Evolutionary conservation across 64 coral and sea anemone species (phyloP), one percentile per base, ranked within the genome.

Genomic region (Catalaphyllia jardinei): DNA sequence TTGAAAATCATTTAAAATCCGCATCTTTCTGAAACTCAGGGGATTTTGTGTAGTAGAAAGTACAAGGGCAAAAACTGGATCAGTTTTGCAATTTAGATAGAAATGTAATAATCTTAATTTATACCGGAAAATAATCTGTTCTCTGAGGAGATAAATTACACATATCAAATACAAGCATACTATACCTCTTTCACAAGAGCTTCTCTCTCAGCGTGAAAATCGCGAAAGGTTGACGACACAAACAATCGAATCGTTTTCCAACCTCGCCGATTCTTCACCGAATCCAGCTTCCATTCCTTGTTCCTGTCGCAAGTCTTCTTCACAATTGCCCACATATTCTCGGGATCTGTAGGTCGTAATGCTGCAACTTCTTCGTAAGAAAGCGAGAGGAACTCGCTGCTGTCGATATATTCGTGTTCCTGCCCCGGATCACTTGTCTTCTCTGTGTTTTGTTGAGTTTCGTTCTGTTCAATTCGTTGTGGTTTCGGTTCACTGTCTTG

Each of bases 161-260:
- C 38, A 4, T 39, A 39, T 39, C 4, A 39, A 55, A 55, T 55
- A 9, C 52, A 55, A 55, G 13, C 8, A 55, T 55, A 55, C 52
- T 55, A 18, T 52, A 98, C 97, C 91, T 99, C 97, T 93, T 99
- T 99, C 0, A 99, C 97, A 3, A 99, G 85, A 0, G 90, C 91
- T 67, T 99, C 97, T 13, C 97, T 79, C 73, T 99, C 97, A 19
- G 88, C 94, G 78, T 99, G 97, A 85, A 99, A 99, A 78, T 99
- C 97, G 16, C 91, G 91, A 61, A 99, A 99, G n/a, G 97, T 99
- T 30, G 97, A 99, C 16, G 97, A 99, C n/a, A 99, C 97, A 64
- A 99, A 99, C 57, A 99, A 76, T 22, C 97, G 88, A 85, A 99
- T 99, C 8, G 97, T 99, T 75, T 99, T 99, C 97, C 97, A 99